Percentiles rank a stretch among this genome's conserved stretches.
Evolutionary conservation across 2,113 vertebrate species (phyloP).

Genomic region (Elachura formosa): DNA sequence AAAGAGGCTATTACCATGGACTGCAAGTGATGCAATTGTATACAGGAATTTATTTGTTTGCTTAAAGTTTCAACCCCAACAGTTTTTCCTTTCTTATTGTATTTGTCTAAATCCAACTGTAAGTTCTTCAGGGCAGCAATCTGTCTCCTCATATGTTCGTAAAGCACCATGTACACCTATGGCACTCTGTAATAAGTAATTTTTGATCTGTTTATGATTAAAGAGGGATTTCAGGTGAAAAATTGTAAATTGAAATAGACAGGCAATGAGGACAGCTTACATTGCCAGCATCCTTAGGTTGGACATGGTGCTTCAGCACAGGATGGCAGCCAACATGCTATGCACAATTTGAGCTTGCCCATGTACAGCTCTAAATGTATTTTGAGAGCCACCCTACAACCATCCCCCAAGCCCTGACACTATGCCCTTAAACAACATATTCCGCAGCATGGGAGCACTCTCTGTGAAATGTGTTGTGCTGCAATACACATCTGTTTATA

Average conservation of each 20-base stretch:
- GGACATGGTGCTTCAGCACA: neutral
- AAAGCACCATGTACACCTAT: slow-evolving; percentile 17
- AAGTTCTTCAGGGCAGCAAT: slow-evolving; percentile 54
- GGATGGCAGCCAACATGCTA: neutral
- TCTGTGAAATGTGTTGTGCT: neutral
- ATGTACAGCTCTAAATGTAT: neutral
- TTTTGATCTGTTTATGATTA: slow-evolving; percentile 43
- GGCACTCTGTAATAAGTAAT: slow-evolving; percentile 30
- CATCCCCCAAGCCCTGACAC: neutral
- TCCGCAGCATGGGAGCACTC: neutral
- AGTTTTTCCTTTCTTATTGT: slow-evolving; percentile 42
- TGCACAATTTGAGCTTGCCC: neutral
- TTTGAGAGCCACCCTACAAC: neutral
- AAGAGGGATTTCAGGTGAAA: slow-evolving; percentile 43
- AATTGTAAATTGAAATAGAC: slow-evolving; percentile 21
- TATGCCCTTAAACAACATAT: neutral
- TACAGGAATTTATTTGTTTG: slow-evolving; percentile 46
- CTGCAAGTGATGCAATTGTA: slow-evolving; percentile 36
- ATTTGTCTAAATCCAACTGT: slow-evolving; percentile 35
- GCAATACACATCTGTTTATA: rapidly evolving
- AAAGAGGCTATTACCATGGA: neutral
- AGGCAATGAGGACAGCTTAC: neutral
- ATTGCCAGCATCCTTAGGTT: neutral
- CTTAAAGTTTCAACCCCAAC: neutral
- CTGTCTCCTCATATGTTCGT: slow-evolving; percentile 48